These are phyloP conservation scores for Drosophila lini DNA, from an alignment of 1,140 invertebrate species.

Conservation along the genomic window DNA sequence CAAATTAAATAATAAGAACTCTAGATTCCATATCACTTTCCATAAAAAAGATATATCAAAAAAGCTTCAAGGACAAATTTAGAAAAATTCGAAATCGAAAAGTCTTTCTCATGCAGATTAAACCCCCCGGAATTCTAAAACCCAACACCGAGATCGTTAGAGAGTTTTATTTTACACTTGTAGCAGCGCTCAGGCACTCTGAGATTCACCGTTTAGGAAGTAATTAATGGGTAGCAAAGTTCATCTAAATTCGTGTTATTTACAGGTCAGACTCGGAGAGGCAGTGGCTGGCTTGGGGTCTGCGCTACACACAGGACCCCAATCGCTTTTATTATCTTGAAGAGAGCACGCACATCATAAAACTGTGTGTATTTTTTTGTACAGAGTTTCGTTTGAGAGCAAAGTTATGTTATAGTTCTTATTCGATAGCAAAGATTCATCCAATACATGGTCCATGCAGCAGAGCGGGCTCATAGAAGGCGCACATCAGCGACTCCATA, in stretches of 20 bases:
- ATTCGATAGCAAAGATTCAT: slow-evolving; percentile 60
- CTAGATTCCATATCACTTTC: slow-evolving; percentile 33
- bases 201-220: slow-evolving; percentile 31
- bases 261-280: slow-evolving; percentile 45
- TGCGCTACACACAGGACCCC: slow-evolving; percentile 61
- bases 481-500: slow-evolving; percentile 80
- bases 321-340: slow-evolving; percentile 60
- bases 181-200: slow-evolving; percentile 55
- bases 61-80: slow-evolving; percentile 19
- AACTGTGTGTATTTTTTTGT: slow-evolving; percentile 53
- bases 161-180: slow-evolving; percentile 68
- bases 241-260: slow-evolving; percentile 61
- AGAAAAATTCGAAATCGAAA: slow-evolving; percentile 4
- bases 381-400: slow-evolving; percentile 51
- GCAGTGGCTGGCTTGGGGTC: slow-evolving; percentile 42
- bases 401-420: slow-evolving; percentile 23
- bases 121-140: slow-evolving; percentile 23
- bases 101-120: slow-evolving; percentile 27
- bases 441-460: slow-evolving; percentile 84
- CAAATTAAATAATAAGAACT: slow-evolving; percentile 13
- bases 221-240: slow-evolving; percentile 31
- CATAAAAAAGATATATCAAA: slow-evolving; percentile 16
- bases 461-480: slow-evolving; percentile 74
- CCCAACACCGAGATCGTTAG: slow-evolving; percentile 29
- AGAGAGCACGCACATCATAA: slow-evolving; percentile 61